Conservation (phyloP, 1,140 invertebrate genomes). For the Lithobius niger region DNA sequence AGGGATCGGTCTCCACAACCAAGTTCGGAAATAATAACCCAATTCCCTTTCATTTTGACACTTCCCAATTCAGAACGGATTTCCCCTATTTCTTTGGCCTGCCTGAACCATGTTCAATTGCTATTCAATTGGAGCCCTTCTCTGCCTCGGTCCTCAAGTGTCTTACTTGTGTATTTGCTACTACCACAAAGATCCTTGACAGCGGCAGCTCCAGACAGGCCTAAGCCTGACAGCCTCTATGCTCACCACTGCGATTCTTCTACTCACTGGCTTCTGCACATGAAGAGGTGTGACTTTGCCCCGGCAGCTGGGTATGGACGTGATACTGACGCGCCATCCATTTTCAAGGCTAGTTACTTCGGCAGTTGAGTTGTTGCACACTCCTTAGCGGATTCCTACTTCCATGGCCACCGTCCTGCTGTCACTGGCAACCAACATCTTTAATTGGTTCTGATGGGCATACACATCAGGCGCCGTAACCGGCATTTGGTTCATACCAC, state of each 20-base stretch:
- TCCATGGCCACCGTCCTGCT: slow-evolving; percentile 82
- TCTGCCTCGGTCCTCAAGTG: slow-evolving; percentile 74
- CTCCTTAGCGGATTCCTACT: slow-evolving; percentile 78
- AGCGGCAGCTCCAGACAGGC: slow-evolving; percentile 59
- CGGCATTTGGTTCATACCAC: slow-evolving; percentile 67
- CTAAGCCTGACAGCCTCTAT: slow-evolving; percentile 58
- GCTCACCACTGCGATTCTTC: slow-evolving; percentile 51
- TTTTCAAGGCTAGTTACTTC: slow-evolving; percentile 82
- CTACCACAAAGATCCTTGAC: slow-evolving; percentile 75
- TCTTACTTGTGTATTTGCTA: slow-evolving; percentile 76
- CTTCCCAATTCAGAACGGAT: slow-evolving; percentile 26
- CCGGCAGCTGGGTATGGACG: slow-evolving; percentile 51
- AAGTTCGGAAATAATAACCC: slow-evolving; percentile 39
- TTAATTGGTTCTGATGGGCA: slow-evolving; percentile 54
- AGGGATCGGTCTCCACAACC: slow-evolving; percentile 23
- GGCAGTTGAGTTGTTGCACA: slow-evolving; percentile 81
- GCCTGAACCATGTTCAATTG: slow-evolving; percentile 77
- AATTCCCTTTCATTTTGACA: slow-evolving; percentile 33
- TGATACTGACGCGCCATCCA: slow-evolving; percentile 70
- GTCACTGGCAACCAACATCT: slow-evolving; percentile 70
- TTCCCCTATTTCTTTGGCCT: slow-evolving; percentile 44
- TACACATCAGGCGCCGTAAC: slow-evolving; percentile 35
- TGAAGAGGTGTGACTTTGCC: background rate
- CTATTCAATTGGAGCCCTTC: slow-evolving; percentile 78
- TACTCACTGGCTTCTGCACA: slow-evolving; percentile 42